Conservation (phyloP, 1,140 invertebrate species). For the Amyelois transitella region DNA sequence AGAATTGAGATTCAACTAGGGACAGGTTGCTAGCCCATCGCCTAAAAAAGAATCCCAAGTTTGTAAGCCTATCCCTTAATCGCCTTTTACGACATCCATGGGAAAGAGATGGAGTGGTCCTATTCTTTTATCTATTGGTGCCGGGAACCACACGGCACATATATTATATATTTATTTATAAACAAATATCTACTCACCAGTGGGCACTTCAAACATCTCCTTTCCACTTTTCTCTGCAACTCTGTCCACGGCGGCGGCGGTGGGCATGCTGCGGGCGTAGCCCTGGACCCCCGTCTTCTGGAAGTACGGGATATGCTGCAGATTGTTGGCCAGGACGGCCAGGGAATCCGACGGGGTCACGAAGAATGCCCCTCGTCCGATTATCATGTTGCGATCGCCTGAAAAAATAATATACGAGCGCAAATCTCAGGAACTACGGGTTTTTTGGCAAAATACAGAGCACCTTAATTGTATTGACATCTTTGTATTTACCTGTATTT, state of each 20-base stretch:
- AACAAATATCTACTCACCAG: slow-evolving; percentile 74
- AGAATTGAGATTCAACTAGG: too few species aligned
- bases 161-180: not conserved
- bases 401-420: slow-evolving; percentile 1
- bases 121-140: too few species aligned
- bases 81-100: too few species aligned
- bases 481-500: too few species aligned
- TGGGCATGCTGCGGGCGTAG: slow-evolving; percentile 98
- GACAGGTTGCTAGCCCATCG: too few species aligned
- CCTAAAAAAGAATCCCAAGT: too few species aligned
- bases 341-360: slow-evolving; percentile 98
- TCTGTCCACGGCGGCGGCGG: slow-evolving; percentile 95
- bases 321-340: slow-evolving; percentile 94
- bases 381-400: slow-evolving; percentile 97
- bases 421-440: too few species aligned
- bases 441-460: too few species aligned
- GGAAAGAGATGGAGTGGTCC: too few species aligned
- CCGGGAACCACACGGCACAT: too few species aligned
- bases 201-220: slow-evolving; percentile 96
- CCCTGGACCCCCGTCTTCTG: slow-evolving; percentile 89
- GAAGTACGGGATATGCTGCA: slow-evolving; percentile 97
- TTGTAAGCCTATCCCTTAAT: too few species aligned
- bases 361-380: slow-evolving; percentile 97
- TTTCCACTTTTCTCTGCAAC: slow-evolving; percentile 86
- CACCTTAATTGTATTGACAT: too few species aligned